These are phyloP conservation scores for Alcis repandata DNA, from an alignment of 2,888 invertebrate genomes.

Conservation along the genomic window DNA sequence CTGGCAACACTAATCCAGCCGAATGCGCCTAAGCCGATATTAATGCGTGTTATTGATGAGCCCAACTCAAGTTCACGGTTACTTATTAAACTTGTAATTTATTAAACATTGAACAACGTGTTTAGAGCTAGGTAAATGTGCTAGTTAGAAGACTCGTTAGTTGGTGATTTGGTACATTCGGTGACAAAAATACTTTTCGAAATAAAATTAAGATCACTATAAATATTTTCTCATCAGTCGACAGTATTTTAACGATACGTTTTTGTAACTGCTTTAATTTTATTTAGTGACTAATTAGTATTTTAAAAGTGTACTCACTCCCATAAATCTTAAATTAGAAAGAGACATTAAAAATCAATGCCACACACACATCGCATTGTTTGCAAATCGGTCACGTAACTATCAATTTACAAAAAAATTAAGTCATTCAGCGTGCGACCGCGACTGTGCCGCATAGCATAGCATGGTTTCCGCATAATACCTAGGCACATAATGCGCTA, in stretches of 20 bases:
- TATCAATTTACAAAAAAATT: conserved; percentile 7
- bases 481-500: too few relatives aligned
- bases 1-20: conserved; percentile 47
- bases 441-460: conserved; percentile 46
- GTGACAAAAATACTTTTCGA: conserved; percentile 14
- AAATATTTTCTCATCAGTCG: not conserved
- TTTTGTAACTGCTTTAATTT: not conserved
- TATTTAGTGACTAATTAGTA: not conserved
- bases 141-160: conserved; percentile 49
- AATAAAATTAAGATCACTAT: too few relatives aligned
- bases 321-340: not conserved
- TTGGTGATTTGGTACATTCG: conserved; percentile 38
- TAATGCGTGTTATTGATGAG: conserved; percentile 82
- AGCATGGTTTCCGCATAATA: not conserved
- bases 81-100: conserved; percentile 77
- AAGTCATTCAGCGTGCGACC: conserved; percentile 36
- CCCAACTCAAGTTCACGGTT: conserved; percentile 77
- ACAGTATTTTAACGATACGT: not conserved
- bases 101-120: conserved; percentile 69
- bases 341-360: conserved; percentile 8
- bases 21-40: conserved; percentile 80
- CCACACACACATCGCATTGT: conserved; percentile 9
- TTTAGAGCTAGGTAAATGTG: conserved; percentile 67
- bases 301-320: conserved; percentile 18
- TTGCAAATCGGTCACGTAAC: conserved; percentile 25